Percentiles rank a stretch among this genome's conserved stretches.
Conservation (phyloP, 1,140 invertebrate genomes). For the Batillaria attramentaria region DNA sequence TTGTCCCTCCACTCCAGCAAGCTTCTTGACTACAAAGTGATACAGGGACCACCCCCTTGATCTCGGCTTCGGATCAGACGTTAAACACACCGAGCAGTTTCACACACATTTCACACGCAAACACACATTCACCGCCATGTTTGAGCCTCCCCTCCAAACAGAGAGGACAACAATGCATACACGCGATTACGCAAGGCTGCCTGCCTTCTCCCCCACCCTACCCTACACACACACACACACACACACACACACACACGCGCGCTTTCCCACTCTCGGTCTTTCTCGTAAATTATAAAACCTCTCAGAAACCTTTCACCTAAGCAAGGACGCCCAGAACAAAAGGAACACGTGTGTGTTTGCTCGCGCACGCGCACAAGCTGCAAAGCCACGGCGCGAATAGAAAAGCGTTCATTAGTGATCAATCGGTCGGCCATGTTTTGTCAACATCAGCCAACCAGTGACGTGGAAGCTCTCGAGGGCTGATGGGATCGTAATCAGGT, state of each 20-base stretch:
- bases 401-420: background rate
- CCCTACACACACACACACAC: too few relatives aligned
- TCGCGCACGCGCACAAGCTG: background rate
- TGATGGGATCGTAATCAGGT: conserved; percentile 12
- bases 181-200: background rate
- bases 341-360: background rate
- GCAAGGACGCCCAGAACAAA: too few relatives aligned
- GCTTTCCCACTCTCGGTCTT: background rate
- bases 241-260: background rate
- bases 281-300: too few relatives aligned
- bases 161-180: background rate
- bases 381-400: background rate
- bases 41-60: too few relatives aligned
- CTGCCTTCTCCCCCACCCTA: background rate
- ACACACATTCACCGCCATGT: background rate
- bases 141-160: conserved; percentile 4
- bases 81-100: too few relatives aligned
- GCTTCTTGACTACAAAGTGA: too few relatives aligned
- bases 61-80: too few relatives aligned
- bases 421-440: conserved; percentile 11
- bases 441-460: background rate
- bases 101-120: conserved; percentile 9
- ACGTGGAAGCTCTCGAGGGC: background rate
- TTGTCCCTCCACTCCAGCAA: too few relatives aligned
- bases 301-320: too few relatives aligned